Percentiles rank a stretch among this genome's conserved stretches.
Evolutionary conservation across 2,113 vertebrate genomes (phyloP).

Genomic region (Archocentrus centrarchus): DNA sequence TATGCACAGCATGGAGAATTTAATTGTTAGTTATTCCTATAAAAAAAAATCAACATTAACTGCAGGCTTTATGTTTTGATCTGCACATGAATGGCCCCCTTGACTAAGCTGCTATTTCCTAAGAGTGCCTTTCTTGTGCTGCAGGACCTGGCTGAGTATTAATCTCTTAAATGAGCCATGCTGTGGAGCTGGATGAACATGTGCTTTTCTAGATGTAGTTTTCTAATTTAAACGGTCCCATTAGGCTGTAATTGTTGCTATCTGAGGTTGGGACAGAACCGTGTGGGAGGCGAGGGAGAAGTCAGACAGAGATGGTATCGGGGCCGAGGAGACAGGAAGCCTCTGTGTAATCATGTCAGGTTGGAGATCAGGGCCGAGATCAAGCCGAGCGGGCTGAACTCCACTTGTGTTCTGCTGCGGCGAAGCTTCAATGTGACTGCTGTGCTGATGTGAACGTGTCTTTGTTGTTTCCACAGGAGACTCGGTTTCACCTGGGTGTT

Average conservation of each 20-base stretch:
- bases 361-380: slow-evolving; percentile 71
- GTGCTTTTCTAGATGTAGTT: slow-evolving; percentile 69
- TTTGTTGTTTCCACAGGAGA: slow-evolving; percentile 12
- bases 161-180: slow-evolving; percentile 80
- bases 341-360: slow-evolving; percentile 80
- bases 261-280: slow-evolving; percentile 66
- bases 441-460: slow-evolving; percentile 45
- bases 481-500: slow-evolving; percentile 43
- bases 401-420: slow-evolving; percentile 37
- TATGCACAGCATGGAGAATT: slow-evolving; percentile 38
- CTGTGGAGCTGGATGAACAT: slow-evolving; percentile 65
- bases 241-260: slow-evolving; percentile 78
- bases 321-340: slow-evolving; percentile 78
- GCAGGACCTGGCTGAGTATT: slow-evolving; percentile 59
- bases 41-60: slow-evolving; percentile 27
- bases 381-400: slow-evolving; percentile 46
- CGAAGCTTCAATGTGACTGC: slow-evolving; percentile 10
- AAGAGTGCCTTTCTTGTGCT: slow-evolving; percentile 45
- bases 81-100: slow-evolving; percentile 69
- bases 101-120: slow-evolving; percentile 60
- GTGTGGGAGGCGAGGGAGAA: slow-evolving; percentile 56
- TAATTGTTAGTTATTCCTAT: slow-evolving; percentile 50
- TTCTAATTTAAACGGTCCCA: slow-evolving; percentile 79
- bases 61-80: slow-evolving; percentile 50
- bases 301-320: slow-evolving; percentile 78